Conservation (phyloP, 2,797 vertebrate species). For the Mormyrus hasselquistii region DNA sequence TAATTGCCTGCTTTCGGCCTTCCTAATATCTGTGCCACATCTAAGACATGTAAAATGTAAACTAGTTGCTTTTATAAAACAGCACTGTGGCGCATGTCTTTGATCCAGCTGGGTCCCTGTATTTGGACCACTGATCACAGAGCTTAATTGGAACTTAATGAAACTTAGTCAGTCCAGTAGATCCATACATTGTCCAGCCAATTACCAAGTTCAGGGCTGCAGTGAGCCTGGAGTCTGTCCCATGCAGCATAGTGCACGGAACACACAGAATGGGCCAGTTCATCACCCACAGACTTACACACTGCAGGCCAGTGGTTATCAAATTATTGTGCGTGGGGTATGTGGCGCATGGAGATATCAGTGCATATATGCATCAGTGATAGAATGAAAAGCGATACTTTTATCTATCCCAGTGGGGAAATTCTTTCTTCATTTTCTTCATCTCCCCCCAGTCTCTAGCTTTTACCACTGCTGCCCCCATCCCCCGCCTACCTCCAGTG, state of each 20-base stretch:
- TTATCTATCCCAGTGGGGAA: not conserved
- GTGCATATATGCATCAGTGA: not conserved
- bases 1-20: not conserved
- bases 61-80: not conserved
- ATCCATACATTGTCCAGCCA: not conserved
- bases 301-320: not conserved
- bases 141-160: not conserved
- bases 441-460: not conserved
- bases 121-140: not conserved
- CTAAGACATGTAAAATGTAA: not conserved
- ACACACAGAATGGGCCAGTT: not conserved
- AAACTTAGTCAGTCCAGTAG: not conserved
- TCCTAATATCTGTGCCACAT: not conserved
- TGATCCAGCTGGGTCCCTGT: not conserved
- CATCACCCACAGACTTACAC: not conserved
- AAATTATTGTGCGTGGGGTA: not conserved
- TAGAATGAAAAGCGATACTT: too few relatives aligned
- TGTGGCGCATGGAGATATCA: not conserved
- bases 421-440: not conserved
- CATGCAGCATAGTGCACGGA: not conserved
- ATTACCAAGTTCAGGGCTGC: not conserved
- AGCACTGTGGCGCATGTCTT: not conserved
- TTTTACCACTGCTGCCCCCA: not conserved
- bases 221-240: not conserved
- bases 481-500: not conserved